These are phyloP conservation scores for Brachionus rotundiformis DNA, from an alignment of 1,140 invertebrate species.

Conservation along the genomic window DNA sequence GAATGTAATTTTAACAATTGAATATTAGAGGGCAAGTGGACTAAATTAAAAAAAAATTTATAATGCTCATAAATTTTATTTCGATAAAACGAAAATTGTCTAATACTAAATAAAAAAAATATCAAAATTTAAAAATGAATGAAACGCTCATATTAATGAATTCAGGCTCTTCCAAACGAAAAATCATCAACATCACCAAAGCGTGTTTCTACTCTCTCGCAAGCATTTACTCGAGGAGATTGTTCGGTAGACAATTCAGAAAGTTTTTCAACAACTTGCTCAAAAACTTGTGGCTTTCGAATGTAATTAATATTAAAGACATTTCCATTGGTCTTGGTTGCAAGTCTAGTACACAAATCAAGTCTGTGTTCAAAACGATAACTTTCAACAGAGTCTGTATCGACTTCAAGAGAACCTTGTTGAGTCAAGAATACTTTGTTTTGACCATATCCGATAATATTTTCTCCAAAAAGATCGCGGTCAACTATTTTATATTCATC, in stretches of 20 bases:
- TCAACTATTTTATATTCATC: slow-evolving; percentile 44
- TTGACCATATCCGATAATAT: slow-evolving; percentile 11
- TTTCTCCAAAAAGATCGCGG: background rate
- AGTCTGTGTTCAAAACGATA: slow-evolving; percentile 3
- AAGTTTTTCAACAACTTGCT: background rate
- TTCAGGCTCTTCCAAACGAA: slow-evolving; percentile 8
- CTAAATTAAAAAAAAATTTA: background rate
- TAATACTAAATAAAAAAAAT: slow-evolving; percentile 17
- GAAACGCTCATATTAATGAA: background rate
- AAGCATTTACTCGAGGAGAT: background rate
- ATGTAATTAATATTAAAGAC: slow-evolving; percentile 42
- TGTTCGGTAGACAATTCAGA: background rate
- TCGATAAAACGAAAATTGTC: background rate
- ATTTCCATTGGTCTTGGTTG: slow-evolving; percentile 20
- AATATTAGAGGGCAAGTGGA: too few relatives aligned
- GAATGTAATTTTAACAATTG: too few relatives aligned
- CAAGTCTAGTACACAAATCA: slow-evolving; percentile 32
- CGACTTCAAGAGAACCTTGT: background rate
- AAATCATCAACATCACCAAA: slow-evolving; percentile 50
- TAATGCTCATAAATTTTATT: background rate
- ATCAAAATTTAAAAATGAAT: background rate
- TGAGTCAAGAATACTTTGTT: slow-evolving; percentile 34
- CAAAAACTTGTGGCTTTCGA: background rate
- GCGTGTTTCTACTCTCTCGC: slow-evolving; percentile 35
- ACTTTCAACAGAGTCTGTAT: background rate